A percentile compares a stretch with the other conserved stretches of the same genome.
Conservation (phyloP, 2,888 invertebrate genomes). For the Drosophila yooni region DNA sequence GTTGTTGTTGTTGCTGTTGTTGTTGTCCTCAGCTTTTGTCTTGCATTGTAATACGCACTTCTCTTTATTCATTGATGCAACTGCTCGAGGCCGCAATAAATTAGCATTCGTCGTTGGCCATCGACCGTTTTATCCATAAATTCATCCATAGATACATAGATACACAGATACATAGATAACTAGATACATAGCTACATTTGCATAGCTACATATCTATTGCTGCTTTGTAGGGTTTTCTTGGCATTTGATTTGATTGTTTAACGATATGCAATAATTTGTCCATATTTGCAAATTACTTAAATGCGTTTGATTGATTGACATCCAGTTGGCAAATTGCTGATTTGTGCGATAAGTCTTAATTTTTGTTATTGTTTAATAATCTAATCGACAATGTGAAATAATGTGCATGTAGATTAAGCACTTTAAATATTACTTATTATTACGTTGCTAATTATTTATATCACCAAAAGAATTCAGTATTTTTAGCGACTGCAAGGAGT, state of each 20-base stretch:
- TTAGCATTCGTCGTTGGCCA: slow-evolving; percentile 54
- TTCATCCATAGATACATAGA: slow-evolving; percentile 3
- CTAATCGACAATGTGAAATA: slow-evolving; percentile 2
- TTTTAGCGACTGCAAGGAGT: not conserved
- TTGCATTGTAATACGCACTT: slow-evolving; percentile 40
- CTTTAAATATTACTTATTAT: not conserved
- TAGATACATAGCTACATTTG: not conserved
- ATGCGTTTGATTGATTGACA: slow-evolving; percentile 23
- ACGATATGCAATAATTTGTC: slow-evolving; percentile 34
- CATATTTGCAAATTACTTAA: slow-evolving; percentile 42
- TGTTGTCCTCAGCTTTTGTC: slow-evolving; percentile 21
- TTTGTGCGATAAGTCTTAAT: slow-evolving; percentile 4
- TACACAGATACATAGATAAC: not conserved
- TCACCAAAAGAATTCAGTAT: not conserved
- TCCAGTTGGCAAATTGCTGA: slow-evolving; percentile 21
- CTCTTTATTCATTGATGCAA: slow-evolving; percentile 42
- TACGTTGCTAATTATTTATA: not conserved
- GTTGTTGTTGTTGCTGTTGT: slow-evolving; percentile 17
- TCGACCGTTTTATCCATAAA: slow-evolving; percentile 15
- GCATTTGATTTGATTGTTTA: slow-evolving; percentile 23
- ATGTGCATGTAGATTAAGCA: not conserved
- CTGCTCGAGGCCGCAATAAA: slow-evolving; percentile 57
- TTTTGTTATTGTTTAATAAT: not conserved
- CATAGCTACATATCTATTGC: slow-evolving; percentile 6
- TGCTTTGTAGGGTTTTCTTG: not conserved